Evolutionary conservation across 2,113 vertebrate genomes (phyloP).

Genomic region (Pterocles burchelli): DNA sequence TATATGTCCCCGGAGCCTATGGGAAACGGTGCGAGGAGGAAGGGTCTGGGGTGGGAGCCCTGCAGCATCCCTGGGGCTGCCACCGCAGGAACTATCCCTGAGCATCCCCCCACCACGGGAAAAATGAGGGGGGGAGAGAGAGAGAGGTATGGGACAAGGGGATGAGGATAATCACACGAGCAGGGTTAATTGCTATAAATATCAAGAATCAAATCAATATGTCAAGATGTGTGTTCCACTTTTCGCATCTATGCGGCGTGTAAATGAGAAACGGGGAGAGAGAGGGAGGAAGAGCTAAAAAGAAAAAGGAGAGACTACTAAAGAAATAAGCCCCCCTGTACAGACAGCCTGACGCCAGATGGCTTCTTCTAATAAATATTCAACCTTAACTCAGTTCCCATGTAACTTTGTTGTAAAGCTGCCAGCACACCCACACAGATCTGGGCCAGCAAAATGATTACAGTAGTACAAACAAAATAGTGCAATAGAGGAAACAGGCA

Average conservation of each 20-base stretch:
- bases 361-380: constrained; percentile 99
- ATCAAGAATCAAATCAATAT: constrained; percentile 73
- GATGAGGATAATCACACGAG: constrained; percentile 30
- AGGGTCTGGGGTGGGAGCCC: background rate
- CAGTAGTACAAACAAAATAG: constrained; percentile 98
- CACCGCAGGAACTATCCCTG: background rate
- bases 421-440: constrained; percentile 99
- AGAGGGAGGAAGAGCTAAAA: constrained; percentile 78
- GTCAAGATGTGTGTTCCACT: constrained; percentile 75
- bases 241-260: constrained; percentile 67
- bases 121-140: background rate
- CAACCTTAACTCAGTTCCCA: constrained; percentile 99
- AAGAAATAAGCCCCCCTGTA: constrained; percentile 90
- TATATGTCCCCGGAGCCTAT: background rate
- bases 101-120: background rate
- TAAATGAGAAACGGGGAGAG: constrained; percentile 70
- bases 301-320: constrained; percentile 88
- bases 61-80: constrained; percentile 27
- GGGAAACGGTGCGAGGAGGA: background rate
- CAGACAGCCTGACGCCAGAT: constrained; percentile 99
- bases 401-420: constrained; percentile 98
- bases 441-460: constrained; percentile 98
- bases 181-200: constrained; percentile 65
- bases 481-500: constrained; percentile 94
- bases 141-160: background rate